Percentiles rank a stretch among this genome's conserved stretches.
Evolutionary conservation across 2,888 invertebrate genomes (phyloP).

Genomic region (Pelosia muscerda): DNA sequence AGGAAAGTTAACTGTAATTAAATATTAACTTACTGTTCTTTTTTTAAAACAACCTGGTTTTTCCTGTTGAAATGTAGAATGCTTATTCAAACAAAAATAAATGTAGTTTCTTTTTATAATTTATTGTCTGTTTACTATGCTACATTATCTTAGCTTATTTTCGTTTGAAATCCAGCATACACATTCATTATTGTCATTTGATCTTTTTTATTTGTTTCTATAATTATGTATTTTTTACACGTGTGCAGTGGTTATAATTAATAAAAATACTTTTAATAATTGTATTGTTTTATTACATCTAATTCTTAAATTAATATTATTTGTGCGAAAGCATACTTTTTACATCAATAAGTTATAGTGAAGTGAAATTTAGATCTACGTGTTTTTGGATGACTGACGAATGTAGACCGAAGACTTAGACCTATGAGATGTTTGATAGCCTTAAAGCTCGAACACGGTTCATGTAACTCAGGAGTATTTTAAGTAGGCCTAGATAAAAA

Average conservation of each 20-base stretch:
- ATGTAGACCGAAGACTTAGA: conserved; percentile 25
- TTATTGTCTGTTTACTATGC: background rate
- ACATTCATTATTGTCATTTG: background rate
- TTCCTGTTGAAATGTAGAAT: background rate
- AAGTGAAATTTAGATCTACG: conserved; percentile 51
- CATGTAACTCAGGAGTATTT: background rate
- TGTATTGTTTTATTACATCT: conserved; percentile 71
- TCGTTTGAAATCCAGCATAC: background rate
- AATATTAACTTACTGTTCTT: background rate
- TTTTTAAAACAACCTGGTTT: background rate
- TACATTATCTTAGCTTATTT: background rate
- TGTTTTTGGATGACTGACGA: conserved; percentile 63
- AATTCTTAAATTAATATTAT: conserved; percentile 78
- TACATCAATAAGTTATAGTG: conserved; percentile 66
- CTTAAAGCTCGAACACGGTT: background rate
- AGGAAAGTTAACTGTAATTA: background rate
- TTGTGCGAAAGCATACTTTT: conserved; percentile 78
- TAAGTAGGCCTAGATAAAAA: background rate
- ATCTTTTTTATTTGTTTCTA: background rate
- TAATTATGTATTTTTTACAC: background rate
- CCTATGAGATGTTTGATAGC: background rate
- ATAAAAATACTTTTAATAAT: conserved; percentile 48
- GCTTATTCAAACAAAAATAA: background rate
- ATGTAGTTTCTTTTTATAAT: background rate
- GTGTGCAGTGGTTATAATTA: conserved; percentile 6